Conservation (phyloP, 2,888 invertebrate species). For the Lucinisca nassula region DNA sequence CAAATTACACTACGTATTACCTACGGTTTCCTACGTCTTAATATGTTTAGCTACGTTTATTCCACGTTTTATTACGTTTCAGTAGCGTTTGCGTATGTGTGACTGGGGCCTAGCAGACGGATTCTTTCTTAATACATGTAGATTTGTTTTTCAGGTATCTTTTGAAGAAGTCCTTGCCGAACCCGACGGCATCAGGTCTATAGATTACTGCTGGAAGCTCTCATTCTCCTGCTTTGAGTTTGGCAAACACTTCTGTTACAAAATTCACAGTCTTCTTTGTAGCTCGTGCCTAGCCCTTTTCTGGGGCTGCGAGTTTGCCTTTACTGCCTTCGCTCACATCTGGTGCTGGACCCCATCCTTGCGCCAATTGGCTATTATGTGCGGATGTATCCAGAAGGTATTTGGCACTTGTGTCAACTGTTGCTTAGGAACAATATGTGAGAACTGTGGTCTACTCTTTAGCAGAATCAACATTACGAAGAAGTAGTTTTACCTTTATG, state of each 20-base stretch:
- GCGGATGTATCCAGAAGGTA: constrained; percentile 77
- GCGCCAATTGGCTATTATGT: constrained; percentile 91
- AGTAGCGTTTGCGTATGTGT: no score
- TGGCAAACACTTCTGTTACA: constrained; percentile 92
- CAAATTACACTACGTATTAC: no score
- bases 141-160: constrained; percentile 62
- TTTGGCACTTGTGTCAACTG: constrained; percentile 89
- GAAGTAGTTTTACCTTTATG: constrained; percentile 18
- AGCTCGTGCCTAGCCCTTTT: constrained; percentile 92
- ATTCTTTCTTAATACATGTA: no score
- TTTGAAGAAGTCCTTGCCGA: constrained; percentile 83
- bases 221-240: constrained; percentile 91
- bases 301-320: constrained; percentile 87
- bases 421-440: constrained; percentile 91
- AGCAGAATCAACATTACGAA: constrained; percentile 81
- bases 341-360: constrained; percentile 93
- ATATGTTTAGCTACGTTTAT: no score
- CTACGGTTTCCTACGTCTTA: no score
- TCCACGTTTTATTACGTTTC: no score
- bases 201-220: constrained; percentile 92
- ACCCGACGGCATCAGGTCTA: constrained; percentile 80
- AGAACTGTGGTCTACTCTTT: constrained; percentile 83
- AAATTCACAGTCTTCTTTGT: constrained; percentile 91
- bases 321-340: constrained; percentile 91
- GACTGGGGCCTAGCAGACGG: no score